These are phyloP conservation scores for Ormia ochracea DNA, from an alignment of 2,888 invertebrate genomes.

Conservation along the genomic window DNA sequence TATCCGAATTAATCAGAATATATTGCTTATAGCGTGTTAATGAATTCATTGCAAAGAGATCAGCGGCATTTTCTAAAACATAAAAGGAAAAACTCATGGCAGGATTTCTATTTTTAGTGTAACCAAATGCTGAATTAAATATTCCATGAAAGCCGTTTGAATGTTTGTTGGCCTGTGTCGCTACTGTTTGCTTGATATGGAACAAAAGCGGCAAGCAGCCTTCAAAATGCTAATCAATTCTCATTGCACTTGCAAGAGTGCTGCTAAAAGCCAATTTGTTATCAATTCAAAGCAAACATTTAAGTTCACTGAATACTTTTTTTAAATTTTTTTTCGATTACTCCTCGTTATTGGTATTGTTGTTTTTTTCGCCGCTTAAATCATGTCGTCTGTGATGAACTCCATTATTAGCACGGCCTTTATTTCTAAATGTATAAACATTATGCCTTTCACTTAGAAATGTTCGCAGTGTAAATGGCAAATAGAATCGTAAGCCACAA, in stretches of 20 bases:
- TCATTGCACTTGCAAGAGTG: neutral
- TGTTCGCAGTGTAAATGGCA: too few relatives aligned
- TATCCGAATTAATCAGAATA: neutral
- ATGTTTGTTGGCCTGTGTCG: neutral
- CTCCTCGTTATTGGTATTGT: neutral
- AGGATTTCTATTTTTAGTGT: conserved; percentile 39
- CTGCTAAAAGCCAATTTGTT: conserved; percentile 43
- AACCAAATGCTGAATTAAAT: neutral
- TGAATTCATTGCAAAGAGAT: conserved; percentile 9
- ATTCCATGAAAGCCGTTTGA: neutral
- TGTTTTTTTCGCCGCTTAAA: neutral
- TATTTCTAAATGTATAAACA: neutral
- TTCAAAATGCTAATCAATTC: neutral
- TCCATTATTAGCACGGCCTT: neutral
- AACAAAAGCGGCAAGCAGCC: neutral
- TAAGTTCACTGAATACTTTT: conserved; percentile 31
- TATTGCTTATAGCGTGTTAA: conserved; percentile 2
- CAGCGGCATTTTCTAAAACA: neutral
- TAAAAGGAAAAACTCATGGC: conserved; percentile 9
- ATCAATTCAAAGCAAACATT: conserved; percentile 40
- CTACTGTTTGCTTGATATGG: neutral
- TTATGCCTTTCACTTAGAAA: neutral
- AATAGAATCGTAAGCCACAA: too few relatives aligned
- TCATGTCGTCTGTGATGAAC: conserved; percentile 1
- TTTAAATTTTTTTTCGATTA: neutral